phyloP scores from a whole-genome alignment of 2,888 invertebrate species.

The Ennomos erosarius region DNA sequence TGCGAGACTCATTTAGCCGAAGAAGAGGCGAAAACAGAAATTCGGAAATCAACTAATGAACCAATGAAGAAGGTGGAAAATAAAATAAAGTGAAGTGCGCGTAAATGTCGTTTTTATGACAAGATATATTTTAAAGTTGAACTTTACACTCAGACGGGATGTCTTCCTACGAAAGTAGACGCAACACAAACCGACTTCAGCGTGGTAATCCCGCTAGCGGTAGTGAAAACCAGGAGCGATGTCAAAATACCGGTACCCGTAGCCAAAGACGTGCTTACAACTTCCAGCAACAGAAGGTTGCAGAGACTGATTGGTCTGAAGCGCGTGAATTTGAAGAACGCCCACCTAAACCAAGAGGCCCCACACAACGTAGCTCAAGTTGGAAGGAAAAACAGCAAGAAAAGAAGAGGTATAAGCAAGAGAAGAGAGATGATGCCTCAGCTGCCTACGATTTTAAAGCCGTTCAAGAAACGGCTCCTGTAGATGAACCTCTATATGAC shows the following conservation, averaged over 20 bases:
- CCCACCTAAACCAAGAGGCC: slow-evolving; percentile 26
- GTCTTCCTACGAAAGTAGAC: too few species aligned
- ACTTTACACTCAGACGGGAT: too few species aligned
- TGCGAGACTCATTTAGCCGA: too few species aligned
- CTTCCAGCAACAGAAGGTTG: slow-evolving; percentile 28
- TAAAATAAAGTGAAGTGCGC: too few species aligned
- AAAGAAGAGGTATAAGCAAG: too few species aligned
- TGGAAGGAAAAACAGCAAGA: slow-evolving; percentile 21
- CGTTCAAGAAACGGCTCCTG: slow-evolving; percentile 40
- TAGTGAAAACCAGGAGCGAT: background rate
- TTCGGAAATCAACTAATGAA: too few species aligned
- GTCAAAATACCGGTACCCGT: slow-evolving; percentile 24
- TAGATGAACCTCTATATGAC: slow-evolving; percentile 46
- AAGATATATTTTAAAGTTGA: too few species aligned
- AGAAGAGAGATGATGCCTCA: too few species aligned
- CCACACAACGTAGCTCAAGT: slow-evolving; percentile 12
- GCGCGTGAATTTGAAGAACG: slow-evolving; percentile 38
- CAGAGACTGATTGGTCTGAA: slow-evolving; percentile 27
- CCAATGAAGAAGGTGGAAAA: too few species aligned
- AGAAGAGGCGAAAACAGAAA: too few species aligned
- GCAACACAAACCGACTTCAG: too few species aligned
- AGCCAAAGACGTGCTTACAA: slow-evolving; percentile 34
- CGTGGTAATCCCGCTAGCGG: slow-evolving; percentile 7
- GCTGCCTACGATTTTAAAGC: slow-evolving; percentile 34
- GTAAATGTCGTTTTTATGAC: too few species aligned